These are phyloP conservation scores for Periphyllus acericola DNA, from an alignment of 2,888 invertebrate species.

Conservation along the genomic window DNA sequence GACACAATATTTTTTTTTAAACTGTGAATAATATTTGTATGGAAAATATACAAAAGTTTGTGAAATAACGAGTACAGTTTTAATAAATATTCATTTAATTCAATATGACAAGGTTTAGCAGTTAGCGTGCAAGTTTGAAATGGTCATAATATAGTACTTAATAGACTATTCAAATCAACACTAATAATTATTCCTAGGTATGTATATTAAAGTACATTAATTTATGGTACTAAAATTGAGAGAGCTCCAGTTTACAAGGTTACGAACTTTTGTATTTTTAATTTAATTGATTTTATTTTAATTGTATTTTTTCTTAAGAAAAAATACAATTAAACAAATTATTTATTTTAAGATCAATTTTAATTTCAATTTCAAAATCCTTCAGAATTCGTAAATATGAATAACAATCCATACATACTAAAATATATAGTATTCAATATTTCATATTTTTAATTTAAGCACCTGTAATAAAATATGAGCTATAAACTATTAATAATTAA, in stretches of 20 bases:
- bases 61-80: neutral
- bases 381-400: too few relatives aligned
- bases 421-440: too few relatives aligned
- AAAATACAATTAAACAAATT: neutral
- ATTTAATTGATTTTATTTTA: neutral
- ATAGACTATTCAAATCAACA: constrained; percentile 18
- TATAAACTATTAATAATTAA: too few relatives aligned
- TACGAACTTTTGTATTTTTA: neutral
- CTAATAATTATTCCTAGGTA: constrained; percentile 11
- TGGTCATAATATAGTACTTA: neutral
- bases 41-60: neutral
- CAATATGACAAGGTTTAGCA: constrained; percentile 19
- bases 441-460: too few relatives aligned
- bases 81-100: constrained; percentile 18
- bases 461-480: too few relatives aligned
- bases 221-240: constrained; percentile 1
- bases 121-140: constrained; percentile 28
- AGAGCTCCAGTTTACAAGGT: constrained; percentile 35
- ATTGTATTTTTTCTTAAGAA: neutral
- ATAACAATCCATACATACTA: too few relatives aligned
- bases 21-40: neutral
- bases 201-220: neutral
- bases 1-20: neutral
- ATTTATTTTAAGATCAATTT: too few relatives aligned
- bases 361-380: too few relatives aligned